Percentiles rank a stretch among this genome's conserved stretches.
Conservation (phyloP, 2,888 invertebrate genomes). For the Euspilapteryx auroguttella region DNA sequence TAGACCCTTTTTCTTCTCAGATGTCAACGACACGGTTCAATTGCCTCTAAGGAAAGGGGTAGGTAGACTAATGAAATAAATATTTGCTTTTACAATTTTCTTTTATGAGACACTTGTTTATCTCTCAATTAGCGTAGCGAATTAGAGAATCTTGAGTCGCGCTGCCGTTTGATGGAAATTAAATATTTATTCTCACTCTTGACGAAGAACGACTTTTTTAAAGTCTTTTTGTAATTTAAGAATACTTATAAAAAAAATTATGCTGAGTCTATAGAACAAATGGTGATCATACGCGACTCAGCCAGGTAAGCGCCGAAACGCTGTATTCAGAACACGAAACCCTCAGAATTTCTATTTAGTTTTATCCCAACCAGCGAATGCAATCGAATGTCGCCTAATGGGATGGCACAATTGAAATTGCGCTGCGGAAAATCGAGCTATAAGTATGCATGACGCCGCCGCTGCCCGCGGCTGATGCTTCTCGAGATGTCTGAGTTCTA, state of each 20-base stretch:
- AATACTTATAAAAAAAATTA: too few relatives aligned
- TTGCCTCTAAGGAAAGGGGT: too few relatives aligned
- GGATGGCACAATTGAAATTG: conserved; percentile 44
- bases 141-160: too few relatives aligned
- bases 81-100: conserved; percentile 43
- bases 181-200: too few relatives aligned
- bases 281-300: too few relatives aligned
- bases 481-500: conserved; percentile 30
- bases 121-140: conserved; percentile 16
- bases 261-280: too few relatives aligned
- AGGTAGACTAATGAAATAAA: conserved; percentile 57
- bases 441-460: conserved; percentile 51
- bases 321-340: conserved; percentile 6
- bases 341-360: conserved; percentile 17
- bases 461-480: conserved; percentile 27
- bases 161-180: too few relatives aligned
- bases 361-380: conserved; percentile 19
- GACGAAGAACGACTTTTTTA: too few relatives aligned
- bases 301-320: too few relatives aligned
- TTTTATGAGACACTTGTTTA: conserved; percentile 21
- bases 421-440: conserved; percentile 44
- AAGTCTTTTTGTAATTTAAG: too few relatives aligned
- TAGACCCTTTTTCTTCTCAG: conserved; percentile 38
- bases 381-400: conserved; percentile 41
- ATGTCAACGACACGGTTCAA: too few relatives aligned